These are phyloP conservation scores for Heliconius erato DNA, from an alignment of 2,888 invertebrate genomes.

Conservation along the genomic window DNA sequence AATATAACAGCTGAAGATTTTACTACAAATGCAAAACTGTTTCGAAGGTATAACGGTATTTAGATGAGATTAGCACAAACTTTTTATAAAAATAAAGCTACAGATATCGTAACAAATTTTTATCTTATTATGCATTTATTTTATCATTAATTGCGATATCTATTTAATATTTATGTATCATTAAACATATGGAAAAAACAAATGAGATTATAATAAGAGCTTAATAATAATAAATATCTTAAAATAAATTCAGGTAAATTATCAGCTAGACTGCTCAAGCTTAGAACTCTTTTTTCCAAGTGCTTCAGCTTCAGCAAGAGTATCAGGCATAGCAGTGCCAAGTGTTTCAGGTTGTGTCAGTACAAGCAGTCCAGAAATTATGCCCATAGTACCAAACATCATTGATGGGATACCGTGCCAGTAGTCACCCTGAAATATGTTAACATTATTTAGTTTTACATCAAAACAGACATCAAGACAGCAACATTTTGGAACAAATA, in stretches of 20 bases:
- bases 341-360: constrained; percentile 87
- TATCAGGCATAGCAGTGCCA: constrained; percentile 86
- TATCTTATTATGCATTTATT: neutral
- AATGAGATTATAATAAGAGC: constrained; percentile 16
- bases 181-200: constrained; percentile 12
- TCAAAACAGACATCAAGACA: neutral
- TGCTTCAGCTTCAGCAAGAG: constrained; percentile 84
- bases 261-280: constrained; percentile 32
- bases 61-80: neutral
- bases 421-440: constrained; percentile 63
- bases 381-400: constrained; percentile 84
- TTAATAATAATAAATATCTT: constrained; percentile 1
- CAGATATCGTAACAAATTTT: neutral
- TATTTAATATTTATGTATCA: neutral
- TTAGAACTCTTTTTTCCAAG: constrained; percentile 58
- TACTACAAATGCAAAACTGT: neutral
- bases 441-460: neutral
- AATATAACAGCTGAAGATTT: neutral
- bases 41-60: neutral
- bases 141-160: neutral
- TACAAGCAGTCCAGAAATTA: constrained; percentile 82
- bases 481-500: neutral
- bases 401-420: constrained; percentile 80
- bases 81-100: neutral
- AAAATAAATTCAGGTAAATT: neutral